Conservation (phyloP, 2,113 vertebrate species). For the Abramis brama region DNA sequence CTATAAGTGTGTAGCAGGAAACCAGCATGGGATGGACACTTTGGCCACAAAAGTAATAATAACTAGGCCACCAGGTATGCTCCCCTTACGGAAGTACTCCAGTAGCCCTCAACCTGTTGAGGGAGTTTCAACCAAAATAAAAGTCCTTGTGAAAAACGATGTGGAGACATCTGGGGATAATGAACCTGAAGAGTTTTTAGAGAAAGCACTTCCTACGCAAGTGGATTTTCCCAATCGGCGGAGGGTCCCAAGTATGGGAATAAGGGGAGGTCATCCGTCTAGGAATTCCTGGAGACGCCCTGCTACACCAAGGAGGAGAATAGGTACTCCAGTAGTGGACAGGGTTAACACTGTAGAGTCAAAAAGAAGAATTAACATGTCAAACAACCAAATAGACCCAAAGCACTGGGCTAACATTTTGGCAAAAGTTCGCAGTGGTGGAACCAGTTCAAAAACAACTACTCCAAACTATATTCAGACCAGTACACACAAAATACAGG, state of each 20-base stretch:
- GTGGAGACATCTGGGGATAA: constrained; percentile 80
- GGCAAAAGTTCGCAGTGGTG: constrained; percentile 83
- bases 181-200: constrained; percentile 49
- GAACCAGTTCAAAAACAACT: constrained; percentile 68
- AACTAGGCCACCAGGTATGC: constrained; percentile 64
- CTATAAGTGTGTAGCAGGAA: constrained; percentile 88
- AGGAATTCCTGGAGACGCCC: constrained; percentile 69
- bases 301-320: constrained; percentile 52
- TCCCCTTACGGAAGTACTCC: constrained; percentile 70
- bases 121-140: constrained; percentile 68
- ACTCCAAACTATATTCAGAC: constrained; percentile 51
- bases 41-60: constrained; percentile 75
- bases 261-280: constrained; percentile 55
- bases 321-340: constrained; percentile 67
- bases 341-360: constrained; percentile 75
- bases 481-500: constrained; percentile 53
- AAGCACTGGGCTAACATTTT: constrained; percentile 89
- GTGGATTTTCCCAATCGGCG: constrained; percentile 34
- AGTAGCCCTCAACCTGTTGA: constrained; percentile 74
- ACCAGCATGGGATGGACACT: constrained; percentile 81
- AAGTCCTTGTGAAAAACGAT: constrained; percentile 62
- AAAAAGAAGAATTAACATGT: constrained; percentile 78
- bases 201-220: constrained; percentile 35
- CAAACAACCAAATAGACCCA: constrained; percentile 86
- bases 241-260: constrained; percentile 44